These are phyloP conservation scores for Pitta sordida DNA, from an alignment of 2,113 vertebrate species.

Conservation along the genomic window DNA sequence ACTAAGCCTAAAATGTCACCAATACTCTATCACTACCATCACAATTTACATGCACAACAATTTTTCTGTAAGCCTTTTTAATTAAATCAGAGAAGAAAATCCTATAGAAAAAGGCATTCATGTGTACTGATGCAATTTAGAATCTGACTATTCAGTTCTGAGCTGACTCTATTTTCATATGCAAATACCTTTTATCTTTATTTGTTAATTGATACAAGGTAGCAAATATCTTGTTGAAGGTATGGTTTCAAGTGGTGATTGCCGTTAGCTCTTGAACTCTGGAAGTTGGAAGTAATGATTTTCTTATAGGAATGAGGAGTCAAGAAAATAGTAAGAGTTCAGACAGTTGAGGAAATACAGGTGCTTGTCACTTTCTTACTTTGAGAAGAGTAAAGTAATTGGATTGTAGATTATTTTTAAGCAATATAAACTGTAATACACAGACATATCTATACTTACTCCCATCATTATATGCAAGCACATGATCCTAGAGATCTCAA, in stretches of 20 bases:
- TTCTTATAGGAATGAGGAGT: not conserved
- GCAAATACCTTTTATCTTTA: not conserved
- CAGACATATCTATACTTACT: not conserved
- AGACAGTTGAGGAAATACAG: not conserved
- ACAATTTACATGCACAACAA: not conserved
- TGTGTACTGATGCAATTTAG: not conserved
- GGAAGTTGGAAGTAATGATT: not conserved
- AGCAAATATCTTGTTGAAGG: not conserved
- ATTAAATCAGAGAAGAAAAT: not conserved
- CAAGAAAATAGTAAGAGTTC: not conserved
- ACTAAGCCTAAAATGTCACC: not conserved
- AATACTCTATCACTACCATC: not conserved
- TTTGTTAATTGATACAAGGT: not conserved
- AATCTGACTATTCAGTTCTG: not conserved
- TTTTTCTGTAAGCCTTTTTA: not conserved
- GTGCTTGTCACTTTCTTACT: not conserved
- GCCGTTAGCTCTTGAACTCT: not conserved
- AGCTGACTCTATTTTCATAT: not conserved
- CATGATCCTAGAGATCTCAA: not conserved
- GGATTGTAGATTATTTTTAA: not conserved
- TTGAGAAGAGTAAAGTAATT: not conserved
- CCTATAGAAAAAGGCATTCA: not conserved
- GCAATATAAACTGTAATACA: not conserved
- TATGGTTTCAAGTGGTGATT: not conserved
- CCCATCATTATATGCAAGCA: fast-evolving